A percentile compares a stretch with the other conserved stretches of the same genome.
These are phyloP conservation scores for Gastrophryne carolinensis DNA, from an alignment of 2,797 vertebrate species.

Conservation along the genomic window DNA sequence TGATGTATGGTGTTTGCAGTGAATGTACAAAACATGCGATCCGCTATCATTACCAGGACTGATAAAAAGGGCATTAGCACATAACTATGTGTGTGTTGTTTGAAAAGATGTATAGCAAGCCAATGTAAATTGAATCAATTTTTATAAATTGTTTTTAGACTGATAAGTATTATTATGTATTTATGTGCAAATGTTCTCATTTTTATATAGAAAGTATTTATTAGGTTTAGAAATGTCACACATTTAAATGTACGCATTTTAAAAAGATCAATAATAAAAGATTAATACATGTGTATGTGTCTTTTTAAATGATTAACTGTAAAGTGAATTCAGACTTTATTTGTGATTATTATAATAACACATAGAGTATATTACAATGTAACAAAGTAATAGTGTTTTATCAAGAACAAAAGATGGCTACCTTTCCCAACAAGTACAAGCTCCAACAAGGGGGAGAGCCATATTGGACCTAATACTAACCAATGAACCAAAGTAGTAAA, in stretches of 20 bases:
- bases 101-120: not conserved
- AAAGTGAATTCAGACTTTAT: not conserved
- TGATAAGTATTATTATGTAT: not conserved
- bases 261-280: not conserved
- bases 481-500: too few species aligned
- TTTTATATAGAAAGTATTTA: conserved; percentile 35
- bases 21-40: too few species aligned
- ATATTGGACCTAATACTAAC: too few species aligned
- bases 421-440: too few species aligned
- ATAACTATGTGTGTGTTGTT: not conserved
- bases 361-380: too few species aligned
- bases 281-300: conserved; percentile 28
- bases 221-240: conserved; percentile 12
- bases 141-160: not conserved
- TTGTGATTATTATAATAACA: too few species aligned
- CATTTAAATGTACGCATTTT: not conserved
- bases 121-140: not conserved
- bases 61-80: not conserved
- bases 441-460: too few species aligned
- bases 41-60: not conserved
- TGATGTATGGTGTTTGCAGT: too few species aligned
- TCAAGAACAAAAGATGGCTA: too few species aligned
- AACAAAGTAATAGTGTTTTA: too few species aligned
- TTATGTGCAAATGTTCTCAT: not conserved
- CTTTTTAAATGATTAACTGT: not conserved